Conservation (phyloP, 2,888 invertebrate genomes). For the Caenorhabditis drosophilae region DNA sequence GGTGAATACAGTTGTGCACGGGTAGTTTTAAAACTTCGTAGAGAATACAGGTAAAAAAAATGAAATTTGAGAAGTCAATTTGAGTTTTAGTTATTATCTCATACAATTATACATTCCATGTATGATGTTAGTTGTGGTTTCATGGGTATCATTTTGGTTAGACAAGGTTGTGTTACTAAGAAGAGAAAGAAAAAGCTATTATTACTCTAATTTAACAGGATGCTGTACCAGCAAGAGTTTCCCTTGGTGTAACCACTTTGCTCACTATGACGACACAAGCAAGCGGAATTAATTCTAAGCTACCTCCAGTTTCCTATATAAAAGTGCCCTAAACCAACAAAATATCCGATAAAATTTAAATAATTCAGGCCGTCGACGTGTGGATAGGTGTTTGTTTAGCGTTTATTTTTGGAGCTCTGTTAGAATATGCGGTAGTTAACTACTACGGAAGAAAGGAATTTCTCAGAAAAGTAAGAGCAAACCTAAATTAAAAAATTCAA, state of each 20-base stretch:
- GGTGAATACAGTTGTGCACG: constrained; percentile 68
- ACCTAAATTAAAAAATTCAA: neutral
- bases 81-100: constrained; percentile 64
- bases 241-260: constrained; percentile 65
- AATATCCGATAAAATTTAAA: too few species aligned
- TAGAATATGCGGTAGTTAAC: constrained; percentile 97
- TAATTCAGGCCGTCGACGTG: constrained; percentile 73
- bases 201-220: constrained; percentile 40
- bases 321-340: constrained; percentile 39
- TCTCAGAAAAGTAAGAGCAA: constrained; percentile 53
- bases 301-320: constrained; percentile 68
- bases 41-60: constrained; percentile 65
- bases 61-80: neutral
- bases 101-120: constrained; percentile 96
- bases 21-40: constrained; percentile 58
- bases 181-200: too few species aligned
- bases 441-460: constrained; percentile 78
- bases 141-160: constrained; percentile 68
- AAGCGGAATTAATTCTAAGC: constrained; percentile 77
- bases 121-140: constrained; percentile 83
- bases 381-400: constrained; percentile 78
- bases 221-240: constrained; percentile 69
- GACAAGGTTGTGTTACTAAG: too few species aligned
- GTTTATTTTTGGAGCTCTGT: constrained; percentile 93
- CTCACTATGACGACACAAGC: constrained; percentile 67